Evolutionary conservation across 2,888 invertebrate genomes (phyloP).

Genomic region (Blera fallax): DNA sequence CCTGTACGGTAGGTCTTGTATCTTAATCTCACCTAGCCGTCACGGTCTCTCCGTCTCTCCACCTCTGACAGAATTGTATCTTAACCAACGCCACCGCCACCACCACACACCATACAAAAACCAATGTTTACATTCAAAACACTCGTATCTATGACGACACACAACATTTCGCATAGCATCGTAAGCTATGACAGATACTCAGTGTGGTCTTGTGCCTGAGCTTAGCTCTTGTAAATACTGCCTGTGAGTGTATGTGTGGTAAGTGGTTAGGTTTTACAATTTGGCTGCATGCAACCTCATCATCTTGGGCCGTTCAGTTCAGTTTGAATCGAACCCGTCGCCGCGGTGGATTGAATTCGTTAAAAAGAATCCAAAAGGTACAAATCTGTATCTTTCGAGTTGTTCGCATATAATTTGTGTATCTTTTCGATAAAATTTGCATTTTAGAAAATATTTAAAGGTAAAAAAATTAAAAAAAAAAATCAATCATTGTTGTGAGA

Average conservation of each 20-base stretch:
- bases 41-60: no score
- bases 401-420: background rate
- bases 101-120: background rate
- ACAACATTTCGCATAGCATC: conserved; percentile 26
- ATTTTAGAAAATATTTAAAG: conserved; percentile 26
- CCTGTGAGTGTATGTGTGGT: conserved; percentile 51
- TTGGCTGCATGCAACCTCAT: conserved; percentile 67
- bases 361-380: conserved; percentile 30
- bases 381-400: background rate
- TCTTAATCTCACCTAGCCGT: background rate
- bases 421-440: conserved; percentile 26
- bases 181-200: conserved; percentile 4
- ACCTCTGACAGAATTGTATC: conserved; percentile 2
- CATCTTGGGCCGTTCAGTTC: conserved; percentile 45
- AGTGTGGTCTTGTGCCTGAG: conserved; percentile 16
- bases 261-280: conserved; percentile 45
- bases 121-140: conserved; percentile 52
- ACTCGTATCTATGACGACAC: conserved; percentile 52
- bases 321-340: conserved; percentile 70
- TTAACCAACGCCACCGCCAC: conserved; percentile 8
- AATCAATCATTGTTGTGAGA: background rate
- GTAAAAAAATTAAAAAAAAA: background rate
- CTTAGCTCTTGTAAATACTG: conserved; percentile 18
- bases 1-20: background rate
- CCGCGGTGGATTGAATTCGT: conserved; percentile 52